Evolutionary conservation across 2,113 vertebrate genomes (phyloP).

Genomic region (Vireo altiloquus): DNA sequence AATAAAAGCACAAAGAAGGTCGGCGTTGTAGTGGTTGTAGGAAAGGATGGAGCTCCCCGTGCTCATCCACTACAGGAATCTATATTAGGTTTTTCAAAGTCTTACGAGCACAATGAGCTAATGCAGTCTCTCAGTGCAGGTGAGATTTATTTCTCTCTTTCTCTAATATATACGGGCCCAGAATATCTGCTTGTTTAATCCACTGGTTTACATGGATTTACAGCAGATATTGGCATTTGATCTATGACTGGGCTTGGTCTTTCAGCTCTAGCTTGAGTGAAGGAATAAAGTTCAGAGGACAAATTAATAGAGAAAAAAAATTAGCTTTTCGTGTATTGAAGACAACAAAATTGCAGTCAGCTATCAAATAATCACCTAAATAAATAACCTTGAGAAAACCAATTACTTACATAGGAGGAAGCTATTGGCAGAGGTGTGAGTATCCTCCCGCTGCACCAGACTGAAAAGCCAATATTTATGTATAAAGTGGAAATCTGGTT

Average conservation of each 20-base stretch:
- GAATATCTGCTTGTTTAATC: constrained; percentile 34
- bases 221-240: constrained; percentile 31
- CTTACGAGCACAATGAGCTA: constrained; percentile 28
- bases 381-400: constrained; percentile 31
- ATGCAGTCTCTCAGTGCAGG: background rate
- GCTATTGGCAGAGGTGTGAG: constrained; percentile 17
- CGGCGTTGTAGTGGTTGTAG: background rate
- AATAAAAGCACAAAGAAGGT: background rate
- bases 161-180: background rate
- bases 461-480: constrained; percentile 6
- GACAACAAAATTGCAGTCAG: background rate
- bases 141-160: constrained; percentile 44
- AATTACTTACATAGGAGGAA: constrained; percentile 5
- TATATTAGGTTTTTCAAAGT: constrained; percentile 22
- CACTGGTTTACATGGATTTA: constrained; percentile 26
- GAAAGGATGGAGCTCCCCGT: background rate
- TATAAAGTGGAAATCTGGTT: background rate
- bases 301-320: constrained; percentile 10
- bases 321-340: background rate
- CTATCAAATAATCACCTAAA: constrained; percentile 4
- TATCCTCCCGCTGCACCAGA: background rate
- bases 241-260: background rate
- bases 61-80: background rate
- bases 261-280: background rate
- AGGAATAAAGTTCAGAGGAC: constrained; percentile 1